phyloP scores from a whole-genome alignment of 1,140 invertebrate genomes.

The Hyles euphorbiae region DNA sequence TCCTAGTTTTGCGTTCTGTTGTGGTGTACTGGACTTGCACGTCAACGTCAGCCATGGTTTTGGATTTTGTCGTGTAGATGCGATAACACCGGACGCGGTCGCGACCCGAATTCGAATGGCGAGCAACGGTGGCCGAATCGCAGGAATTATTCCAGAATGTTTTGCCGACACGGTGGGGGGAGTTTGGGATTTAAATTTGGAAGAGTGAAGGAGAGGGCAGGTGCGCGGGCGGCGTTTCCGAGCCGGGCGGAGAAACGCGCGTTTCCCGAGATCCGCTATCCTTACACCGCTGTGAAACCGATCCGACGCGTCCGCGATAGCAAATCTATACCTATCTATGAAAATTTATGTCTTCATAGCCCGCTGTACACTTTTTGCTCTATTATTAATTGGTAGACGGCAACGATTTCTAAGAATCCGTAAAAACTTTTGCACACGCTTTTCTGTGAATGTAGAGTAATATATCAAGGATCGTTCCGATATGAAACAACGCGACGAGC shows the following conservation, averaged over 20 bases:
- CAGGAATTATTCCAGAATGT: conserved; percentile 74
- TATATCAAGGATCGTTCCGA: too few relatives aligned
- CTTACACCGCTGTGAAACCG: conserved; percentile 34
- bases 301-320: conserved; percentile 15
- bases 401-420: too few relatives aligned
- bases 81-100: conserved; percentile 71
- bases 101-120: conserved; percentile 74
- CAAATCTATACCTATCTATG: too few relatives aligned
- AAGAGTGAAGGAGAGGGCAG: conserved; percentile 73
- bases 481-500: too few relatives aligned
- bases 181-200: conserved; percentile 74
- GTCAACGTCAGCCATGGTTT: conserved; percentile 89
- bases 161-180: conserved; percentile 65
- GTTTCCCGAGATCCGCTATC: conserved; percentile 46
- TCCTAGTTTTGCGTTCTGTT: conserved; percentile 90
- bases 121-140: conserved; percentile 65
- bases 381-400: too few relatives aligned
- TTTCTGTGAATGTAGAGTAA: too few relatives aligned
- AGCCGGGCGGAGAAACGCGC: conserved; percentile 48
- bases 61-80: conserved; percentile 39
- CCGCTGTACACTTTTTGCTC: too few relatives aligned
- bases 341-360: too few relatives aligned
- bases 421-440: too few relatives aligned
- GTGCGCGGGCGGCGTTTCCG: conserved; percentile 68
- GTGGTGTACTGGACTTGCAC: conserved; percentile 88